These are phyloP conservation scores for Machaerirhynchus nigripectus DNA, from an alignment of 2,113 vertebrate genomes.

Conservation along the genomic window DNA sequence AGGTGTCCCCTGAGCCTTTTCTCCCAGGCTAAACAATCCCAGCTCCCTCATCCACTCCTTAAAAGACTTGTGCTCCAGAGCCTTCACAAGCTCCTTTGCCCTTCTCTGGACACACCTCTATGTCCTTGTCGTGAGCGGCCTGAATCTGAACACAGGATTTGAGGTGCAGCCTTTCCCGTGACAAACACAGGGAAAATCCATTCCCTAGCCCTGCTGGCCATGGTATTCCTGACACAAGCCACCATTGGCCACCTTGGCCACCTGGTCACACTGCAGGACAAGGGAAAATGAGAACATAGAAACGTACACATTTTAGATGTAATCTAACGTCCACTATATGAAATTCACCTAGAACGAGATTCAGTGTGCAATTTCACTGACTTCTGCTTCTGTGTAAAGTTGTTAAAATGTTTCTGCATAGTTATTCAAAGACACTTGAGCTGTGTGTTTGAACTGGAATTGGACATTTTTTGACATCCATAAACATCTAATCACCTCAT, in stretches of 20 bases:
- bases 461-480: not conserved
- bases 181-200: not conserved
- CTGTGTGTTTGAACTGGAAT: not conserved
- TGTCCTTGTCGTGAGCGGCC: not conserved
- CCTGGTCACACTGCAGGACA: not conserved
- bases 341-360: not conserved
- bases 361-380: not conserved
- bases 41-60: not conserved
- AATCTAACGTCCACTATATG: not conserved
- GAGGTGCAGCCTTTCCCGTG: not conserved
- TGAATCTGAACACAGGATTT: not conserved
- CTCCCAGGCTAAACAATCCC: not conserved
- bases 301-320: not conserved
- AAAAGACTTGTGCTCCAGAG: not conserved
- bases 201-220: not conserved
- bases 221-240: not conserved
- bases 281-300: not conserved
- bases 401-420: not conserved
- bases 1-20: not conserved
- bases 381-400: not conserved
- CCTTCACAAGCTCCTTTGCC: not conserved
- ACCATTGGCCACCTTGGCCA: not conserved
- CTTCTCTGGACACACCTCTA: not conserved
- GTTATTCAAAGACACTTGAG: not conserved
- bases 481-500: not conserved